Evolutionary conservation across 2,797 vertebrate genomes (phyloP).

Genomic region (Crenichthys baileyi): DNA sequence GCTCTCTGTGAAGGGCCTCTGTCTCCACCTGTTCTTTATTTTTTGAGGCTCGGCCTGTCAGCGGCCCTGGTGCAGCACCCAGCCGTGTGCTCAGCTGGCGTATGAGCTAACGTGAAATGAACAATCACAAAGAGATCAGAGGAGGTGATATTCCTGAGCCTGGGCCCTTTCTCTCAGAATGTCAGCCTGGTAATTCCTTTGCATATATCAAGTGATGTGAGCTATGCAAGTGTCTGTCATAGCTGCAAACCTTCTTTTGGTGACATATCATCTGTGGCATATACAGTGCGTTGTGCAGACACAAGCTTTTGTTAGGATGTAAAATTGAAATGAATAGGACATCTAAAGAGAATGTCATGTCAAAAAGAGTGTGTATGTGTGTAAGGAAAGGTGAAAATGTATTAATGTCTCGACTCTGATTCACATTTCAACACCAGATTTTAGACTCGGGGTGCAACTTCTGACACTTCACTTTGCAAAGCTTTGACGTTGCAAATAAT

Average conservation of each 20-base stretch:
- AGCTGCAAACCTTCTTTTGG: constrained; percentile 18
- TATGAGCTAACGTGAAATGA: constrained; percentile 63
- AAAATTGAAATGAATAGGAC: constrained; percentile 49
- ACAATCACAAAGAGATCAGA: constrained; percentile 74
- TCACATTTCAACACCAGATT: constrained; percentile 3
- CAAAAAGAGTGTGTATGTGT: constrained; percentile 2
- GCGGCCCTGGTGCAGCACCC: constrained; percentile 6
- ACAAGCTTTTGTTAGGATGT: constrained; percentile 49
- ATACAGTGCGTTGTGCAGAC: constrained; percentile 26
- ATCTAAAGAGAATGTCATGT: constrained; percentile 39
- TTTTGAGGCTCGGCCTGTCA: constrained; percentile 42
- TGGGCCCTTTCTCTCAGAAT: constrained; percentile 60
- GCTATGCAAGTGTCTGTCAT: constrained; percentile 55
- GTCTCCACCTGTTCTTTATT: constrained; percentile 38
- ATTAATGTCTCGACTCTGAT: constrained; percentile 26
- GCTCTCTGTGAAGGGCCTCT: constrained; percentile 28
- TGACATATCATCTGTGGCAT: constrained; percentile 45
- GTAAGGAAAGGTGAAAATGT: constrained; percentile 28
- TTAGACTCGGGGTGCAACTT: not conserved
- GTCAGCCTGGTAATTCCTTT: constrained; percentile 66
- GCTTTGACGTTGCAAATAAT: not conserved
- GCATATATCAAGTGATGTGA: constrained; percentile 68
- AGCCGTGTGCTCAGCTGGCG: constrained; percentile 68
- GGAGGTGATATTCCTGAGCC: constrained; percentile 55
- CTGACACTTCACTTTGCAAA: constrained; percentile 2